Conservation (phyloP, 1,140 invertebrate species). For the Calycopis cecrops region DNA sequence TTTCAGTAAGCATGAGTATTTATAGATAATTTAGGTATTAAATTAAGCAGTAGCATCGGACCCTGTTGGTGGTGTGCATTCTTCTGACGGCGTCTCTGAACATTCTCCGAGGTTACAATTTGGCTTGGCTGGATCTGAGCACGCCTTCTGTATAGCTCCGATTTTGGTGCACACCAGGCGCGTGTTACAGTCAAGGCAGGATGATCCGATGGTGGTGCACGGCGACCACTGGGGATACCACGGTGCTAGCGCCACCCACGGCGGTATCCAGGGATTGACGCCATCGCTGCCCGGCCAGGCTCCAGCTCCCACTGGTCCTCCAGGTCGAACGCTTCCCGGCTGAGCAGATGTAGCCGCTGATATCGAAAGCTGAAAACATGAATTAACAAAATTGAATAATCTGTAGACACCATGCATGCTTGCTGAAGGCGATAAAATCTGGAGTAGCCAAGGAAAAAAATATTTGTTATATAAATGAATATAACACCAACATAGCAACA, state of each 20-base stretch:
- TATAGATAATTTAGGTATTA: neutral
- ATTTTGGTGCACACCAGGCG: constrained; percentile 55
- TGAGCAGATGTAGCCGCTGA: constrained; percentile 27
- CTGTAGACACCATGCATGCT: too few species aligned
- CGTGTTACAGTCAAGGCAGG: constrained; percentile 54
- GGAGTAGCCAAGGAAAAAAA: too few species aligned
- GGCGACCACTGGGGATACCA: constrained; percentile 55
- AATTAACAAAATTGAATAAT: neutral
- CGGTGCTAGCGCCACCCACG: constrained; percentile 45
- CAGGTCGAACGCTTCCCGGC: constrained; percentile 24
- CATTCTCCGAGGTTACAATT: constrained; percentile 63
- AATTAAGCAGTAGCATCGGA: constrained; percentile 14
- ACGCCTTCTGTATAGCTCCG: constrained; percentile 45
- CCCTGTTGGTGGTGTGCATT: constrained; percentile 38
- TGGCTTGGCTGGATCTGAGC: constrained; percentile 51
- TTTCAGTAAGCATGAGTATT: too few species aligned
- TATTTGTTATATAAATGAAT: too few species aligned
- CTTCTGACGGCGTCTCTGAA: constrained; percentile 52
- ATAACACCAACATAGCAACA: too few species aligned
- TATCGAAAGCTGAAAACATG: constrained; percentile 18
- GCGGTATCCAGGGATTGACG: constrained; percentile 49
- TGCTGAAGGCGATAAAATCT: too few species aligned
- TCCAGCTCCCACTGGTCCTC: neutral
- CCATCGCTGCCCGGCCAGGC: constrained; percentile 28
- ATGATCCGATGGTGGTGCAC: constrained; percentile 45